Percentiles rank a stretch among this genome's conserved stretches.
Conservation (phyloP, 2,113 vertebrate genomes). For the Nycticebus coucang region DNA sequence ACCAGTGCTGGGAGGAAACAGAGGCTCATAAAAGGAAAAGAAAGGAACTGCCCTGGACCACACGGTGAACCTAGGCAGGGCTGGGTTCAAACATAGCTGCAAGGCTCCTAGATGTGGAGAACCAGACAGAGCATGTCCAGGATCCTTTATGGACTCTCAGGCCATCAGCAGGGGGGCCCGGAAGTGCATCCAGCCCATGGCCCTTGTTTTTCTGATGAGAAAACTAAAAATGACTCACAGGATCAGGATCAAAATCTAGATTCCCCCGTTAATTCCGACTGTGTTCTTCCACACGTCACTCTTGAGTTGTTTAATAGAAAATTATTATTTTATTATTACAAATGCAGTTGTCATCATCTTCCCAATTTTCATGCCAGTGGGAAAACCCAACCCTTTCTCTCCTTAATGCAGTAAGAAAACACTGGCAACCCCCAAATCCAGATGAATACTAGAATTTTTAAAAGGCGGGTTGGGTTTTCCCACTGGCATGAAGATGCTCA, state of each 20-base stretch:
- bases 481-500: background rate
- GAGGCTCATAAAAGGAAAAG: background rate
- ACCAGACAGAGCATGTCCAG: too few species aligned
- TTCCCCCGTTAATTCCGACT: background rate
- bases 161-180: background rate
- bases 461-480: slow-evolving; percentile 24
- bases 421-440: background rate
- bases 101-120: too few species aligned
- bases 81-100: background rate
- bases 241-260: background rate
- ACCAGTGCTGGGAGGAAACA: background rate
- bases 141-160: background rate
- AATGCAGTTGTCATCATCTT: background rate
- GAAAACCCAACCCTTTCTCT: background rate
- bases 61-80: background rate
- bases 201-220: background rate
- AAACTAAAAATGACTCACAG: background rate
- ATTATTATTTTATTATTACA: background rate
- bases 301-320: background rate
- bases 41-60: background rate
- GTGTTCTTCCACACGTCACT: background rate
- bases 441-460: background rate
- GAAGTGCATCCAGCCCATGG: background rate
- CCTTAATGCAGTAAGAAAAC: background rate
- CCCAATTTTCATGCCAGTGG: background rate